Base-by-base conservation (phyloP, 2,113 vertebrate species). In the Ceyx cyanopectus region DNA sequence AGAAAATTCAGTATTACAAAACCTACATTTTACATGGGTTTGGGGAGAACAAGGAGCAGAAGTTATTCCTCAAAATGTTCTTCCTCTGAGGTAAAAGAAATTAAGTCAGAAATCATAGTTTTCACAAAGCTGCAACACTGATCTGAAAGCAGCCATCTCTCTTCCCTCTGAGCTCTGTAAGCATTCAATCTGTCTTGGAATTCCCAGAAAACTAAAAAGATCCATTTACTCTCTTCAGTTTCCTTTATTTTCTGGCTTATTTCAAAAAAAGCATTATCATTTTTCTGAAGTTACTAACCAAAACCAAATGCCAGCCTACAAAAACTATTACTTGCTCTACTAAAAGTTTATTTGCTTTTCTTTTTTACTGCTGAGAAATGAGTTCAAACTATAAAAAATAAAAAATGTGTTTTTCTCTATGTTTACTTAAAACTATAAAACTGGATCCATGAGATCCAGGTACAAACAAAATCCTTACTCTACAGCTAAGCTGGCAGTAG, bases 71-170 rank as follows among this genome's bases (percentile, higher is more conserved):
- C 81, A 92, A 93, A 92, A 63, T 34, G 51, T 82, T 72, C 53
- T 51, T 82, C 74, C 63, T 46, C 50, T 19, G 40, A 68, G 8
- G 54, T 61, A 86, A 80, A 62, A 73, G 12, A 82, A 93, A 73
- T 10, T 2, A 92, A 83, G 57, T 34, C 45, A 83, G 77, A 75
- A 61, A 86, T 68, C 4, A 2, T 37, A 65, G 13, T 79, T 87
- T 93, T 70, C 22, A 68, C 24, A 61, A 32, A 79, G 57, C 41
- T 53, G 63, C 30, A 84, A 68, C 19, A 24, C 9, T 60, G 41
- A 73, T 81, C 45, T 91, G 84, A 97, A 96, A 97, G 87, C 63
- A 89, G 87, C 18, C n/a, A 20, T 82, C 84, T 85, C 74, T 94
- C 89, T 90, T 81, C 74, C 56, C 60, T 96, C 81, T 85, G 78